Evolutionary conservation across 2,888 invertebrate genomes (phyloP), one percentile per base, ranked within the genome.

Genomic region (Polia nebulosa): DNA sequence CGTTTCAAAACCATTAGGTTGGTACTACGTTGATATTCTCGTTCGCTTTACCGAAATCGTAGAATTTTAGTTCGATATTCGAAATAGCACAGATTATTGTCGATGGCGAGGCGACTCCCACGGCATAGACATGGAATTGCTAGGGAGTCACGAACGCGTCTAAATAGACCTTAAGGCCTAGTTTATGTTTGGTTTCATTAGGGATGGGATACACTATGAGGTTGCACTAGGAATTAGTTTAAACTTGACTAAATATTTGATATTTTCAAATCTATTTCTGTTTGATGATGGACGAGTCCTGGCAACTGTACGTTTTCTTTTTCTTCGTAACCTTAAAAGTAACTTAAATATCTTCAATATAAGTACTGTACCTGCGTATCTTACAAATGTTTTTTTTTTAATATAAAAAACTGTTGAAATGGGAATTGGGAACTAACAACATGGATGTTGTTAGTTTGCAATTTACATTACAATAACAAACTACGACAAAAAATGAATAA

Each of bases 161-260:
- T 68, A 65, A 77, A 78, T 72, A 61, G 60, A 77, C 77, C 72
- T 77, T 64, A 73, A 73, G 73, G 78, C 67, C 49, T 72, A 67
- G 45, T 65, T 78, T 64, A 59, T 44, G 39, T 63, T 76, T 67
- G 47, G 44, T 55, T 63, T 60, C 20, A 58, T 75, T 74, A 67
- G 29, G 41, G 5, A 47, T 7, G 56, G n/a, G 22, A 34, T 56
- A 56, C 56, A 74, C 59, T 25, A 44, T 25, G 20, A 25, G 9
- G 22, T 15, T 56, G 17, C 9, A 13, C 22, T 72, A 22, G 15
- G 25, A 45, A 29, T 22, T 57, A 27, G 3, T 44, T 52, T 44
- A 0, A 44, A 3, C 4, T 27, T 52, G 7, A 13, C 15, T 39
- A 11, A 39, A 6, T 1, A 29, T 5, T 49, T 36, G 13, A 17